Evolutionary conservation across 2,797 vertebrate species (phyloP), one percentile per base, ranked within the genome.

Genomic region (Heteromormyrus szaboi): DNA sequence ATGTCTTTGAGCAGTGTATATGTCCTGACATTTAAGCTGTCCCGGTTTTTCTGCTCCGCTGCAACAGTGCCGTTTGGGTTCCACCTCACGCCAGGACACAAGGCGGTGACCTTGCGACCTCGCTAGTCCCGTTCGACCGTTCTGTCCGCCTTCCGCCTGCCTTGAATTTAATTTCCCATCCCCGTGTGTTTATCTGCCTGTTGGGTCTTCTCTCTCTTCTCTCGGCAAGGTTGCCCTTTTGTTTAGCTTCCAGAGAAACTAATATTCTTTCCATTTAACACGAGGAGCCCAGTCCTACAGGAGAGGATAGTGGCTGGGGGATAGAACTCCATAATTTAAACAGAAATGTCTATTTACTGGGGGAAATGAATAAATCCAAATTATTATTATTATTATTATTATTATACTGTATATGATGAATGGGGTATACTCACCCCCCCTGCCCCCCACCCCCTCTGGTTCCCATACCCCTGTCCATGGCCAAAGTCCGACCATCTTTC

Each of bases 1-100:
- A 86, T 86, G 85, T 59, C 85, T 56, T 17, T 41, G 53, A 56
- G 85, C 50, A 33, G 29, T 33, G 19, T 41, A 86, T 56, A 56
- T 25, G 25, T 37, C 53, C 29, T 86, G 85, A 86, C 85, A 86
- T 86, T 86, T 86, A 86, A 41, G 85, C 14, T 62, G 85, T 59
- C 4, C 53, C 37, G 85, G 17, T 5, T 86, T 62, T 86, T 59
- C 14, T 41, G 25, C 85, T 59, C 25, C 3, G 17, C 53, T 19
- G 53, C 50, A 86, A 86, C 25, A 19, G 51, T 2, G 19, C 12
- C 33, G 0, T 25, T 86, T 33, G 84, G 25, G 84, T 85, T 54
- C 51, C 53, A 41, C 8, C 85, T 51, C 53, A 44, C 2, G 29
- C 51, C 85, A 54, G 85, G 53, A 62, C 33, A 37, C 33, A 59